Base-by-base conservation (phyloP, 2,888 invertebrate species). In the Athetis lepigone region DNA sequence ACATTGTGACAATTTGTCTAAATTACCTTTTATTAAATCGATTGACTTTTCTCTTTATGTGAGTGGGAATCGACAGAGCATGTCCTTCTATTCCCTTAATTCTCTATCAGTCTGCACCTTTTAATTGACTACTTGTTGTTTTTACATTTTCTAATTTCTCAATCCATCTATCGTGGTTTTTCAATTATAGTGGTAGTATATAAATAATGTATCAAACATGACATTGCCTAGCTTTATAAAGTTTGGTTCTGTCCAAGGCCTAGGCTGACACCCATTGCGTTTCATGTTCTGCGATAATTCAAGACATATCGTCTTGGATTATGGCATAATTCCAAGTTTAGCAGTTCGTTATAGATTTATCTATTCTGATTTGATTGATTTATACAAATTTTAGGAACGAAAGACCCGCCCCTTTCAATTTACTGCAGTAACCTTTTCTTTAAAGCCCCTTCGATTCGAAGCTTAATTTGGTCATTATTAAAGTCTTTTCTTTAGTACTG, bases 401-500 rank as follows among this genome's bases (percentile, higher is more conserved):
- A 42, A n/a, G 36, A 19, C 8, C 6, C 27, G 2, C 1, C 16
- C 4, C 4, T 23, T 27, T 7, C 16, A 25, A 46, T 33, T 40
- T 40, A 40, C 11, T 46, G 19, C 67, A 57, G 37, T 37, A n/a
- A 47, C 6, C 47, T 11, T 21, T 25, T 27, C 8, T 0, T 37
- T 16, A 6, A 18, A 23, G 9, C 39, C 8, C 11, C 40, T 37
- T 16, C 27, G 27, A 43, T 29, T 42, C 42, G 13, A 16, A n/a
- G 23, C 0, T 13, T 13, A 47, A 47, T 67, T 55, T 18, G 33
- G 55, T 55, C 55, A 42, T 66, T 29, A 37, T 5, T 43, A 4
- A 8, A 37, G 29, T 21, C 19, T 33, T 39, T 11, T 21, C 19
- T 33, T 39, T 11, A 36, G 5, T n/a, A 42, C 7, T 18, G 19